A percentile compares a stretch with the other conserved stretches of the same genome.
Evolutionary conservation across 2,797 vertebrate species (phyloP).

Genomic region (Alca torda): DNA sequence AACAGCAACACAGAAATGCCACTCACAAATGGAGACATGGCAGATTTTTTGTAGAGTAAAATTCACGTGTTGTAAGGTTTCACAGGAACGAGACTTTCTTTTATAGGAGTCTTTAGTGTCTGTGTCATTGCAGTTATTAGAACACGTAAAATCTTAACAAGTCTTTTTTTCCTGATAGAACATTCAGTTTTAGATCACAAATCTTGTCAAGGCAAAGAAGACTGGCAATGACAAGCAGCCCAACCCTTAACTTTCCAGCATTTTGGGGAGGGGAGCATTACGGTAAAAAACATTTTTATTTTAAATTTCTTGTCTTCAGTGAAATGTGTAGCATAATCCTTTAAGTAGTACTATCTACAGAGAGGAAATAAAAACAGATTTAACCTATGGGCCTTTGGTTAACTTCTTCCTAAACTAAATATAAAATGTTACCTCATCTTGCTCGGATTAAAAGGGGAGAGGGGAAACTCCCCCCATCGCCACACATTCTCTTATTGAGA

Average conservation of each 20-base stretch:
- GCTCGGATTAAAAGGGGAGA: conserved; percentile 58
- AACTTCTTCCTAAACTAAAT: conserved; percentile 61
- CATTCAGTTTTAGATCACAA: conserved; percentile 20
- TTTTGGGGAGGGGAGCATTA: neutral
- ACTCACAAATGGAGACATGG: neutral
- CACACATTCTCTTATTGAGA: conserved; percentile 62
- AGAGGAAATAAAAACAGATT: conserved; percentile 57
- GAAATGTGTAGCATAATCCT: neutral
- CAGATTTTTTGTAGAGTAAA: neutral
- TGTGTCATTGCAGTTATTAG: conserved; percentile 36
- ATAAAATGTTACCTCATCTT: conserved; percentile 53
- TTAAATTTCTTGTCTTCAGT: conserved; percentile 3
- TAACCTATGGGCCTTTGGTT: conserved; percentile 66
- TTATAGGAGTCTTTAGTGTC: conserved; percentile 10
- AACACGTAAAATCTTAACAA: conserved; percentile 36
- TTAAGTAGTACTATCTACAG: neutral
- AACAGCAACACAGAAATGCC: neutral
- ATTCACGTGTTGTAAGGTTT: conserved; percentile 6
- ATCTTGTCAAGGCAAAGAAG: conserved; percentile 33
- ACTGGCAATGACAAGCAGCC: conserved; percentile 10
- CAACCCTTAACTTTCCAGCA: neutral
- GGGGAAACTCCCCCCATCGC: conserved; percentile 8
- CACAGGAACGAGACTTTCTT: neutral
- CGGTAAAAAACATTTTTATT: conserved; percentile 18
- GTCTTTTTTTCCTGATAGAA: conserved; percentile 23